Percentiles rank a stretch among this genome's conserved stretches.
phyloP scores from a whole-genome alignment of 2,888 invertebrate species.

The Plutella xylostella region DNA sequence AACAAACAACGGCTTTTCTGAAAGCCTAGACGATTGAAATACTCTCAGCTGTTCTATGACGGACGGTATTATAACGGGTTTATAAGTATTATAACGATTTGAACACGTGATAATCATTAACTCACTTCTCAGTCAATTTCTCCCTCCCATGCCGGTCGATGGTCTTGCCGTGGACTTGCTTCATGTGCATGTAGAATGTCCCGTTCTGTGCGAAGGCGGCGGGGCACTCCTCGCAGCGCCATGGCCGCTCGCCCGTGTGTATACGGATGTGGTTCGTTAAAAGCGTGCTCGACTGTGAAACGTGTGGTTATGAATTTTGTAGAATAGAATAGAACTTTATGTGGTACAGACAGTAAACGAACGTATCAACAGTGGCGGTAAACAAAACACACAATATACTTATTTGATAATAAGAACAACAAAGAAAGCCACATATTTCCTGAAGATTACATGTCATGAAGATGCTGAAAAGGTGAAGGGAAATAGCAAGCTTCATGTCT shows the following conservation, averaged over 20 bases:
- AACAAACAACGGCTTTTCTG: background rate
- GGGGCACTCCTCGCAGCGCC: conserved; percentile 30
- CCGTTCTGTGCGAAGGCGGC: conserved; percentile 44
- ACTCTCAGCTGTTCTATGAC: background rate
- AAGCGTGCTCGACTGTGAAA: conserved; percentile 37
- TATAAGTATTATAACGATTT: too few relatives aligned
- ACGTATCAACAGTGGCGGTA: too few relatives aligned
- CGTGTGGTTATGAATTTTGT: too few relatives aligned
- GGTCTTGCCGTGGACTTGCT: conserved; percentile 31
- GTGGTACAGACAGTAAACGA: too few relatives aligned
- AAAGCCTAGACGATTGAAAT: background rate
- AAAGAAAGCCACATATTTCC: too few relatives aligned
- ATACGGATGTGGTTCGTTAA: conserved; percentile 42
- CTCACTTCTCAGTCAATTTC: background rate
- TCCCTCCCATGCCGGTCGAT: background rate
- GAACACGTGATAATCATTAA: background rate
- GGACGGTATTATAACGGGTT: background rate
- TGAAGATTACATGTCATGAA: too few relatives aligned
- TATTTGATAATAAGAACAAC: too few relatives aligned
- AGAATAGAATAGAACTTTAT: too few relatives aligned
- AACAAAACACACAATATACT: too few relatives aligned
- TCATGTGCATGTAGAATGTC: conserved; percentile 46
- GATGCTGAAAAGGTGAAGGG: too few relatives aligned
- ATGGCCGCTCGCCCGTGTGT: conserved; percentile 45
- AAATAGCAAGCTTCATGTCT: too few relatives aligned